phyloP scores from a whole-genome alignment of 2,888 invertebrate genomes.

The Argyresthia albistria region DNA sequence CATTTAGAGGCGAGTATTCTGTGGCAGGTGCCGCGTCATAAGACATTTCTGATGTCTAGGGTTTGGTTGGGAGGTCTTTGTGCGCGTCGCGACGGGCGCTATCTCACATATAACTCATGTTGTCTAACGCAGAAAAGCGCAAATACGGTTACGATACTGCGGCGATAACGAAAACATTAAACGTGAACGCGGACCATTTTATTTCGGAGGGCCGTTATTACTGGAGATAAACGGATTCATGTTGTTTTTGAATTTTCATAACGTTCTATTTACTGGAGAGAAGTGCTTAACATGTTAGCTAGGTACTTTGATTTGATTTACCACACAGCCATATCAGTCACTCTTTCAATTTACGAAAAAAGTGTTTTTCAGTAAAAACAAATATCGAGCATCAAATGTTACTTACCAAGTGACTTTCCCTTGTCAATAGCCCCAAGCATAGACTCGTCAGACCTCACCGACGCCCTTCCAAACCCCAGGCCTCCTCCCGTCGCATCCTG shows the following conservation, averaged over 20 bases:
- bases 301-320: no score
- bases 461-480: conserved; percentile 47
- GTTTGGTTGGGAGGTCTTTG: neutral
- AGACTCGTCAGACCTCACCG: conserved; percentile 45
- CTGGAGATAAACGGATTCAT: no score
- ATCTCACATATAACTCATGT: conserved; percentile 2
- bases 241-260: no score
- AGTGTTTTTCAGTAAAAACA: no score
- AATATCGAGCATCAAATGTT: neutral
- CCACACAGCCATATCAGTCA: no score
- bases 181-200: neutral
- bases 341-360: no score
- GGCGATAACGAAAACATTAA: neutral
- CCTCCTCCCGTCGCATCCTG: conserved; percentile 43
- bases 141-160: neutral
- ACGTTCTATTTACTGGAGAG: no score
- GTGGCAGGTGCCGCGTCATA: neutral
- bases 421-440: conserved; percentile 61
- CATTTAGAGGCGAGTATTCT: neutral
- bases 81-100: neutral
- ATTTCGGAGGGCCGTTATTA: no score
- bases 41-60: neutral
- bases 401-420: conserved; percentile 54
- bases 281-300: no score
- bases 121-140: neutral